A percentile compares a stretch with the other conserved stretches of the same genome.
Evolutionary conservation across 2,888 invertebrate genomes (phyloP).

Genomic region (Fragum fragum): DNA sequence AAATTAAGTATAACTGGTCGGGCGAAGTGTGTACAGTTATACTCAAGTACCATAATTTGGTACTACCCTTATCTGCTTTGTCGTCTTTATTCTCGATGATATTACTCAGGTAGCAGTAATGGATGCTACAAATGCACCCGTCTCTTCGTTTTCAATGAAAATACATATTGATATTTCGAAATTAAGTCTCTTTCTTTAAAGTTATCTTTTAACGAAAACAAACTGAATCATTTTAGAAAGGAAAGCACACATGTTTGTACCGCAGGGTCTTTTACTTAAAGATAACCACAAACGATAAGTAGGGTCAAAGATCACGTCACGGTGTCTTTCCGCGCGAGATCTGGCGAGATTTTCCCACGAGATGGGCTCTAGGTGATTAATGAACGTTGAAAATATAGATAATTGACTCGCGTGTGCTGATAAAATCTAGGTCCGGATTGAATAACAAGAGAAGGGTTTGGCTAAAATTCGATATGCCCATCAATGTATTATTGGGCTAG

Average conservation of each 20-base stretch:
- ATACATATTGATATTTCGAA: too few species aligned
- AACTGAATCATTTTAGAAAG: too few species aligned
- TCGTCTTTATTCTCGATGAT: too few species aligned
- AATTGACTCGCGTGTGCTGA: conserved; percentile 50
- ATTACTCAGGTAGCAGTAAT: too few species aligned
- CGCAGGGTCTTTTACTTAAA: conserved; percentile 30
- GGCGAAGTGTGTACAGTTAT: neutral
- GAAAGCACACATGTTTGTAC: neutral
- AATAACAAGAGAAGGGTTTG: conserved; percentile 17
- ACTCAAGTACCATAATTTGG: neutral
- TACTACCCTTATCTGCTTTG: neutral
- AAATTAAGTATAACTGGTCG: neutral
- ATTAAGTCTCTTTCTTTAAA: too few species aligned
- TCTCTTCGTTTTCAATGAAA: too few species aligned
- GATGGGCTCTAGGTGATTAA: conserved; percentile 53
- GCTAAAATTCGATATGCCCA: neutral
- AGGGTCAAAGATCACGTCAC: conserved; percentile 55
- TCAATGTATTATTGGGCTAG: neutral
- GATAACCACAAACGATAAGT: conserved; percentile 44
- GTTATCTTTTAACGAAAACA: too few species aligned
- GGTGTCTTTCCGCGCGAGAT: conserved; percentile 58
- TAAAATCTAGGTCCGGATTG: conserved; percentile 32
- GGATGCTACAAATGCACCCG: too few species aligned
- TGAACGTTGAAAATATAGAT: conserved; percentile 55
- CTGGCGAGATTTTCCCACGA: conserved; percentile 64